Evolutionary conservation across 2,797 vertebrate species (phyloP).

Genomic region (Perodicticus potto): DNA sequence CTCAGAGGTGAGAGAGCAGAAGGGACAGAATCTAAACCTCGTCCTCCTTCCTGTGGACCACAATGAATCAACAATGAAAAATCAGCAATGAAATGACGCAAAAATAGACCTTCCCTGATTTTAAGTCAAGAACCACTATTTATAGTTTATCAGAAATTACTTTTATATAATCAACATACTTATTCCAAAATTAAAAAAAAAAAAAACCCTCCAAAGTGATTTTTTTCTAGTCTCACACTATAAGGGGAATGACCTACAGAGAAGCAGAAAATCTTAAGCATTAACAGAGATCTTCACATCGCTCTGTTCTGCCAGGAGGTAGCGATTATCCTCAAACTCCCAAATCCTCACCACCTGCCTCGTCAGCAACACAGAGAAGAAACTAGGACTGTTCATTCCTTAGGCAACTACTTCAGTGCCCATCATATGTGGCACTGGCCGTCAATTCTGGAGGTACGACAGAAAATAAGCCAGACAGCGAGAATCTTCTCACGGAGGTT

Average conservation of each 20-base stretch:
- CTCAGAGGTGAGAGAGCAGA: background rate
- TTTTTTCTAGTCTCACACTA: background rate
- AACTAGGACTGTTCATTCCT: background rate
- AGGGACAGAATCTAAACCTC: background rate
- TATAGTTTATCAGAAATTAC: background rate
- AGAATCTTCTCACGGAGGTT: slow-evolving; percentile 2
- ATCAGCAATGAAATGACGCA: background rate
- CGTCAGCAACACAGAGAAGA: background rate
- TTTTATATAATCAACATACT: background rate
- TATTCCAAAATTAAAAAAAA: background rate
- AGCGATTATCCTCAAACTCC: slow-evolving; percentile 18
- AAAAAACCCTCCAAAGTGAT: background rate
- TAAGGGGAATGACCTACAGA: background rate
- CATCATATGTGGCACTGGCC: background rate
- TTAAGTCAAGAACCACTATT: background rate
- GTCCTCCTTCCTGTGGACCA: background rate
- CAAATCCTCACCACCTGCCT: background rate
- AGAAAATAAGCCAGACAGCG: background rate
- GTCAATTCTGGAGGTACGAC: background rate
- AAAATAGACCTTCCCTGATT: background rate
- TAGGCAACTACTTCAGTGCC: background rate
- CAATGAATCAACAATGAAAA: background rate
- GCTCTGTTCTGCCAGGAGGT: background rate
- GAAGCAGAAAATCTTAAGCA: background rate
- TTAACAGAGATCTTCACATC: slow-evolving; percentile 2